Evolutionary conservation across 2,113 vertebrate genomes (phyloP).

Genomic region (Myiopsitta monachus): DNA sequence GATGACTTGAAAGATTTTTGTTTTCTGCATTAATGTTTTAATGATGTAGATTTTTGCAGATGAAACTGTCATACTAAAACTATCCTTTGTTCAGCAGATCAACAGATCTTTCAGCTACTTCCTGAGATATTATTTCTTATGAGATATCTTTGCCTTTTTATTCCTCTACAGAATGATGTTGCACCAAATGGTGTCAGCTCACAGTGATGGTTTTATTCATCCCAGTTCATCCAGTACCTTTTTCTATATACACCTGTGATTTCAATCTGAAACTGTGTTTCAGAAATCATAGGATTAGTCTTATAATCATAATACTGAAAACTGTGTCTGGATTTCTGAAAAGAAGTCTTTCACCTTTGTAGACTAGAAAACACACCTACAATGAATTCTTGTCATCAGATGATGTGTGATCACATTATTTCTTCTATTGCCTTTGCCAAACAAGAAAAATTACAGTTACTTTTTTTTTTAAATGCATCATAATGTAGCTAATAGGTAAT

Average conservation of each 20-base stretch:
- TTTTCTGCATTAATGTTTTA: background rate
- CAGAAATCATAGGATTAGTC: background rate
- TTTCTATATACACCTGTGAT: background rate
- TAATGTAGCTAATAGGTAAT: background rate
- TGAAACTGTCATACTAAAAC: background rate
- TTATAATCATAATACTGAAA: background rate
- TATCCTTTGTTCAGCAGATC: background rate
- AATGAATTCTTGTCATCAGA: background rate
- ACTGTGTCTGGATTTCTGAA: background rate
- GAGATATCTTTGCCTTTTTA: background rate
- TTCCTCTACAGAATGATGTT: background rate
- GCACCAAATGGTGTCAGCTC: background rate
- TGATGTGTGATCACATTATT: background rate
- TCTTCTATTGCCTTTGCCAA: background rate
- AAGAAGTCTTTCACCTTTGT: background rate
- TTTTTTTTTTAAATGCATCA: background rate
- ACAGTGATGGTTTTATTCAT: background rate
- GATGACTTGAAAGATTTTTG: background rate
- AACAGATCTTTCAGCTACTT: background rate
- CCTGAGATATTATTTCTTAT: background rate
- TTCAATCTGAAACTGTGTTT: background rate
- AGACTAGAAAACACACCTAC: background rate
- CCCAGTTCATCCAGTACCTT: background rate
- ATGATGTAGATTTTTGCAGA: background rate
- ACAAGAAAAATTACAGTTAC: background rate